Base-by-base conservation (phyloP, 2,888 invertebrate genomes). In the Leptopterna dolabrata region DNA sequence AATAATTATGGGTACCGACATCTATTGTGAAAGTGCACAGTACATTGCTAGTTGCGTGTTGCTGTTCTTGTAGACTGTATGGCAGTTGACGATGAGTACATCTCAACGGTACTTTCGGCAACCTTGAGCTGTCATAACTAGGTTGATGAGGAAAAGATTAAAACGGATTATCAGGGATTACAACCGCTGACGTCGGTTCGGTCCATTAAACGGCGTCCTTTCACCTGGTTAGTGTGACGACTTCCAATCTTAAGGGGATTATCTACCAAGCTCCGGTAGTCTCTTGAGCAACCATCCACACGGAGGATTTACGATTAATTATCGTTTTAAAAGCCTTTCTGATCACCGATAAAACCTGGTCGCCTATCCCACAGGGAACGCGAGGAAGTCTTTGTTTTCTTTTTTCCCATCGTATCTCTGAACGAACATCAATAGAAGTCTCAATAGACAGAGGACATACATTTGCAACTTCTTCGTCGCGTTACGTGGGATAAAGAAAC, bases 171-270 rank as follows among this genome's bases (percentile, higher is more conserved):
- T 63, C 24, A 24, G 63, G 63, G 63, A 24, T 24, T 11, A 24
- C 24, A 63, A 24, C 0, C 24, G 24, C 9, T 2, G n/a, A 9
- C 63, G 24, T 7, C 24, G 24, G 2, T 7, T 9, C 7, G 63
- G 11, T 24, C 63, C 63, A 63, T 63, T 55, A 24, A 63, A n/a
- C 63, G 24, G 63, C 63, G 63, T 63, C 63, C 63, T 63, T 63
- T 63, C 63, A 63, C 63, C 63, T 63, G 63, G 63, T 63, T 63
- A 19, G 63, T 63, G 63, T 63, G 63, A 63, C 63, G 24, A 63
- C 63, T 24, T 24, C 63, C 2, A 55, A 55, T 55, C 55, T 14
- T 55, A 55, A 55, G 55, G 7, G 19, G 55, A 55, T 55, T 55
- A 63, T 63, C 63, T 24, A 19, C 24, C 24, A 0, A 9, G 63